Conservation (phyloP, 2,113 vertebrate genomes). For the Chroicocephalus ridibundus region DNA sequence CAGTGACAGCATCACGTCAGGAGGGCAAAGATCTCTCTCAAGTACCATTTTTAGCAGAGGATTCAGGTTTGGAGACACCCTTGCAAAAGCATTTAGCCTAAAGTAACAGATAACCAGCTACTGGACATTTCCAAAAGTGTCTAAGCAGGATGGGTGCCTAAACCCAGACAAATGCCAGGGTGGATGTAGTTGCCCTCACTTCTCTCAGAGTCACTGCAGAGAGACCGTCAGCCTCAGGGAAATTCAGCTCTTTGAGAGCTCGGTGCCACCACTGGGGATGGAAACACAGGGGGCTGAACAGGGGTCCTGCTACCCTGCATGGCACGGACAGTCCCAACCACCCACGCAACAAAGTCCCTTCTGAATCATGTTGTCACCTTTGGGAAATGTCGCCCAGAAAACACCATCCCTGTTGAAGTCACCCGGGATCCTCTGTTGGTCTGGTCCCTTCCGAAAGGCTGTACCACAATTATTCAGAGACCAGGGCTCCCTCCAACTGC, state of each 20-base stretch:
- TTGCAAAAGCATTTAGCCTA: neutral
- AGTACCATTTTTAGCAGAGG: neutral
- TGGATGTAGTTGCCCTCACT: neutral
- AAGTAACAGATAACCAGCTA: neutral
- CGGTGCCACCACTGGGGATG: neutral
- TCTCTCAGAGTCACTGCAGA: neutral
- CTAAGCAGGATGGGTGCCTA: neutral
- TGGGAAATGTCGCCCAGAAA: neutral
- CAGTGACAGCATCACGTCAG: neutral
- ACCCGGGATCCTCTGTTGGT: neutral
- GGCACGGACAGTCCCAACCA: neutral
- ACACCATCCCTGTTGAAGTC: neutral
- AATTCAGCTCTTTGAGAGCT: neutral
- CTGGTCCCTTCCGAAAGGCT: neutral
- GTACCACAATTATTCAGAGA: neutral
- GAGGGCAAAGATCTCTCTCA: neutral
- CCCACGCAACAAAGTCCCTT: neutral
- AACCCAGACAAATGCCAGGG: neutral
- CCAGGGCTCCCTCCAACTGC: neutral
- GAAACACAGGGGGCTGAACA: neutral
- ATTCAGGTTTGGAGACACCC: neutral
- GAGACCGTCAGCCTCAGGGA: neutral
- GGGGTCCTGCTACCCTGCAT: neutral
- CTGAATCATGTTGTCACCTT: neutral
- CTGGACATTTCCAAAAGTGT: neutral